Evolutionary conservation across 1,140 invertebrate species (phyloP).

Genomic region (Archegozetes longisetosus): DNA sequence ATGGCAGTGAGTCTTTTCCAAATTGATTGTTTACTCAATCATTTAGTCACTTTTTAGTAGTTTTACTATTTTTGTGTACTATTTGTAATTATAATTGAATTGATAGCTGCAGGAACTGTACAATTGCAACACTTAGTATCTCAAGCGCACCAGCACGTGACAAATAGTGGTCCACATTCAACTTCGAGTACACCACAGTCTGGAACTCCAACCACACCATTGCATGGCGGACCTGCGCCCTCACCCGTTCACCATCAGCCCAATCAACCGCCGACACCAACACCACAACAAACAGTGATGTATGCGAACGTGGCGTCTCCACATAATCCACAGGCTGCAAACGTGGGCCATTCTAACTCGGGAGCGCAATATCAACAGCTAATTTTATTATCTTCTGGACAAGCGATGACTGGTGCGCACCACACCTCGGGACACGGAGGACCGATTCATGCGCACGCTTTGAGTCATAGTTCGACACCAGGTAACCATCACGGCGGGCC

Average conservation of each 20-base stretch:
- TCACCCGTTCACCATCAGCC: slow-evolving; percentile 19
- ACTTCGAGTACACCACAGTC: slow-evolving; percentile 17
- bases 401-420: no score
- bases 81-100: not conserved
- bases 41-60: not conserved
- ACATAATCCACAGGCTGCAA: slow-evolving; percentile 10
- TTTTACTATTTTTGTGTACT: no score
- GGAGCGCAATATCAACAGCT: not conserved
- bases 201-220: slow-evolving; percentile 10
- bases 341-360: not conserved
- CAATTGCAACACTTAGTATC: slow-evolving; percentile 7
- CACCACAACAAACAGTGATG: slow-evolving; percentile 16
- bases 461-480: not conserved
- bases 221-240: slow-evolving; percentile 11
- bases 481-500: not conserved
- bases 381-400: not conserved
- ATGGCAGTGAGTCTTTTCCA: not conserved
- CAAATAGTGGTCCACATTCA: slow-evolving; percentile 15
- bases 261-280: slow-evolving; percentile 10
- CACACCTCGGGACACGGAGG: not conserved
- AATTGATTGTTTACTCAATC: not conserved
- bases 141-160: slow-evolving; percentile 14
- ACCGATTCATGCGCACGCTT: not conserved
- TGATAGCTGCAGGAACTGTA: not conserved
- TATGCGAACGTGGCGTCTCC: slow-evolving; percentile 15